phyloP scores from a whole-genome alignment of 2,888 invertebrate genomes.

The Eupithecia insigniata region DNA sequence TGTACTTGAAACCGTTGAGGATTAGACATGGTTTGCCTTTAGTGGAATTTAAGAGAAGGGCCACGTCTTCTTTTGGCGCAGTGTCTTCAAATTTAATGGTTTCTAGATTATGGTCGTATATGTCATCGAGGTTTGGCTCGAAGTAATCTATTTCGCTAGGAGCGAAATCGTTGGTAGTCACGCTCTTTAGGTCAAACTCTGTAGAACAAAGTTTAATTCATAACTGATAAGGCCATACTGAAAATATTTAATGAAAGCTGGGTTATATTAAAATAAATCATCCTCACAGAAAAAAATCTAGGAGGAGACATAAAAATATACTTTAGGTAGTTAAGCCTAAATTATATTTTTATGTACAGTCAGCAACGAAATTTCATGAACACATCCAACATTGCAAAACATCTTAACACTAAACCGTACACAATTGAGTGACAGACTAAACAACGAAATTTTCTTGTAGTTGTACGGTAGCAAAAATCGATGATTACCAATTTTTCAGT shows the following conservation, averaged over 20 bases:
- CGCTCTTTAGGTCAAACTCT: slow-evolving; percentile 32
- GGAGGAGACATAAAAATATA: too few species aligned
- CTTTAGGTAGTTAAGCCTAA: too few species aligned
- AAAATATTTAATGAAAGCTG: neutral
- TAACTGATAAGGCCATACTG: neutral
- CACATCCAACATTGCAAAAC: too few species aligned
- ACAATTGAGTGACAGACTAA: too few species aligned
- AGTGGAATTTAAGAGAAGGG: slow-evolving; percentile 61
- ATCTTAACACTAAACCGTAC: too few species aligned
- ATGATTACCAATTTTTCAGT: too few species aligned
- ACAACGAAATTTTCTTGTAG: too few species aligned
- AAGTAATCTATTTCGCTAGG: slow-evolving; percentile 41
- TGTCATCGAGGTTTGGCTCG: slow-evolving; percentile 41
- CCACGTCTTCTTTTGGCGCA: slow-evolving; percentile 43
- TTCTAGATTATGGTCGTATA: slow-evolving; percentile 30
- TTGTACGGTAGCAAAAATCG: too few species aligned
- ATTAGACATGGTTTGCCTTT: slow-evolving; percentile 64
- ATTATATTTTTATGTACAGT: neutral
- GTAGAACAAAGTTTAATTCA: slow-evolving; percentile 1
- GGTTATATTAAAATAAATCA: neutral
- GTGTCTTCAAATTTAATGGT: slow-evolving; percentile 22
- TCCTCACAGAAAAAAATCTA: neutral
- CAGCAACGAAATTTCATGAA: too few species aligned
- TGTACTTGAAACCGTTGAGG: slow-evolving; percentile 66
- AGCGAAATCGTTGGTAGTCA: slow-evolving; percentile 29